Conservation (phyloP, 2,888 invertebrate species). For the Latrodectus hesperus region DNA sequence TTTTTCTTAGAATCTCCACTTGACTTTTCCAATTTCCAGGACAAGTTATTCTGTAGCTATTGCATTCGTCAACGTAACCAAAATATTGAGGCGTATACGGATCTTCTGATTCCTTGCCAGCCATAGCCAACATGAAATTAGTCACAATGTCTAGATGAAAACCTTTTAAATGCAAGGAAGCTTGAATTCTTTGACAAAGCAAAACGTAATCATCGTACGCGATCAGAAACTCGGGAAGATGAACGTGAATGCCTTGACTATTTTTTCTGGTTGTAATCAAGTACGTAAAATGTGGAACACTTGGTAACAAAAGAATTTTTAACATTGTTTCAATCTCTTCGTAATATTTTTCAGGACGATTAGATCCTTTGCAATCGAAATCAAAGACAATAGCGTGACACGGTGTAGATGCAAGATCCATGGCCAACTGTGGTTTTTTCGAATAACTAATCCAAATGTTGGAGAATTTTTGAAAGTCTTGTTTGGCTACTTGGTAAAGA, state of each 20-base stretch:
- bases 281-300: neutral
- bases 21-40: neutral
- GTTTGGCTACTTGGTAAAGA: neutral
- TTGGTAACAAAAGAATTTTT: neutral
- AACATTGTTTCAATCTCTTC: neutral
- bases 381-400: slow-evolving; percentile 1
- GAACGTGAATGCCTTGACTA: neutral
- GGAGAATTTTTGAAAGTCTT: neutral
- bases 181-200: neutral
- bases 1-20: neutral
- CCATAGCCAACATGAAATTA: neutral
- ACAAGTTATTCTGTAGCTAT: neutral
- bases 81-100: neutral
- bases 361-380: slow-evolving; percentile 10
- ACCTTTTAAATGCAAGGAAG: neutral
- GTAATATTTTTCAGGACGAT: neutral
- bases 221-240: neutral
- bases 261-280: neutral
- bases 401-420: slow-evolving; percentile 8
- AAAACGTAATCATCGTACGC: neutral
- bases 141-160: neutral
- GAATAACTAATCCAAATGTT: neutral
- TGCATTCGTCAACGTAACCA: neutral
- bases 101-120: neutral
- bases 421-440: neutral